phyloP scores from a whole-genome alignment of 2,797 vertebrate genomes.

The Myotis myotis region DNA sequence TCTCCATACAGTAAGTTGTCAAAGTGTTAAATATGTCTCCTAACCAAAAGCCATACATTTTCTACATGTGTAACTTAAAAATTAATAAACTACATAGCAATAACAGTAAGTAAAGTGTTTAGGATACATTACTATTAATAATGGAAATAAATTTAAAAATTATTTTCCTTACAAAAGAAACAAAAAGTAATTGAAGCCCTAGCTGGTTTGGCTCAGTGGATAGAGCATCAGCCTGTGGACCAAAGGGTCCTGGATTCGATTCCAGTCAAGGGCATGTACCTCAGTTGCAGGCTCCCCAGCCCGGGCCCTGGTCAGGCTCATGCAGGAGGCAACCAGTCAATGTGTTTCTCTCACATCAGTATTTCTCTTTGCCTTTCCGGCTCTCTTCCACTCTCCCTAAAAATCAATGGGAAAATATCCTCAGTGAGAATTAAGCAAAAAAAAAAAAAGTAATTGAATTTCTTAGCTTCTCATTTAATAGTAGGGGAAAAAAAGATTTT shows the following conservation, averaged over 20 bases:
- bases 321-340: no score
- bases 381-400: no score
- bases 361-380: no score
- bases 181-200: not conserved
- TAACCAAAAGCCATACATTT: conserved; percentile 35
- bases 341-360: no score
- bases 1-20: conserved; percentile 93
- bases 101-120: conserved; percentile 2
- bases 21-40: not conserved
- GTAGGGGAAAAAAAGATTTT: not conserved
- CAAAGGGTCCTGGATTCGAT: no score
- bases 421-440: no score
- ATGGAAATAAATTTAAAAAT: conserved; percentile 32
- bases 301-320: no score
- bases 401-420: no score
- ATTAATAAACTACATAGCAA: not conserved
- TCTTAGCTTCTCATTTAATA: not conserved
- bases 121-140: not conserved
- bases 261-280: no score
- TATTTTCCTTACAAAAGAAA: conserved; percentile 29
- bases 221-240: no score
- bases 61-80: conserved; percentile 17
- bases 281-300: no score
- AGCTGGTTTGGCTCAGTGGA: no score
- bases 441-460: not conserved